Evolutionary conservation across 2,888 invertebrate species (phyloP), one percentile per base, ranked within the genome.

Genomic region (Heliconius erato): DNA sequence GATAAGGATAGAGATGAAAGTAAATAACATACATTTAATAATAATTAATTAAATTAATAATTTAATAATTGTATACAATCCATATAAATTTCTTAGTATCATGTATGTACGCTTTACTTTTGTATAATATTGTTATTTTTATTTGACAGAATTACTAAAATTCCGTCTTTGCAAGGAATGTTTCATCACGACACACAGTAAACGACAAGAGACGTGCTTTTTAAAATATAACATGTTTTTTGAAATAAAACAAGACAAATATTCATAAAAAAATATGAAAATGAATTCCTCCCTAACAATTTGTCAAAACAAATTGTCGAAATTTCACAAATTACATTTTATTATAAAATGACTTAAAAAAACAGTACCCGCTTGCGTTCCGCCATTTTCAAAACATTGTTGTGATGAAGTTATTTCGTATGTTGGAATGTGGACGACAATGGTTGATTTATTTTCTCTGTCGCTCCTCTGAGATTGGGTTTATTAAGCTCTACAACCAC

Each of bases 381-480:
- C 67, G 44, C 54, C 69, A 79, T 82, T 82, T 82, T 79, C 69
- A 82, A 76, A 49, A 76, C 79, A 71, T 79, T 82, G 79, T 79
- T 79, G 74, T 69, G 71, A 82, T 82, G 82, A 76, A 82, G 76
- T 82, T 76, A 79, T 82, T 79, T 63, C 79, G 79, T 67, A 67
- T 82, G 69, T 79, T 44, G 82, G 69, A 19, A 54, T 67, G 78
- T 72, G 59, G 82, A 54, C 54, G 74, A 74, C 82, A 79, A 82
- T 74, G 59, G 40, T 76, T 59, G 74, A 82, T 74, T 79, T 82
- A 79, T 78, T 82, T 74, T 79, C 74, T 28, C 26, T 54, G 68
- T 16, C 54, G 76, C 59, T 74, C 23, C 28, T 76, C 67, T 28
- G 54, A 59, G 44, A 80, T 74, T 80, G n/a, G 49, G 67, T 68